Percentiles rank a stretch among this genome's conserved stretches.
These are phyloP conservation scores for Dasypogon diadema DNA, from an alignment of 2,888 invertebrate genomes.

Conservation along the genomic window DNA sequence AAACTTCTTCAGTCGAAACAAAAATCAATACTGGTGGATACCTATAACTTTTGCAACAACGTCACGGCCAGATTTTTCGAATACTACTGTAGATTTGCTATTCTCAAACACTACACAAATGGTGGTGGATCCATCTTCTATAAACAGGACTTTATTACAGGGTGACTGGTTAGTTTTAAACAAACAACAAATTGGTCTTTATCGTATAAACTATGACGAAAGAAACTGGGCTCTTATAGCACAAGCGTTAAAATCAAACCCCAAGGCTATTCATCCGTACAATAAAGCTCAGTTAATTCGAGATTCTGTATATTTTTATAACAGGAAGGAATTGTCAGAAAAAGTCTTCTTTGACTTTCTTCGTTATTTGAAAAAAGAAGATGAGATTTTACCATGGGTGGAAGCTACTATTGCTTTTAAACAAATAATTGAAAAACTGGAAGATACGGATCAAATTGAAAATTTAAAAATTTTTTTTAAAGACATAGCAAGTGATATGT, in stretches of 20 bases:
- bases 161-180: conserved; percentile 66
- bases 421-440: neutral
- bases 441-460: neutral
- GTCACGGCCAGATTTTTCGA: conserved; percentile 63
- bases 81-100: conserved; percentile 62
- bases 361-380: conserved; percentile 72
- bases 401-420: neutral
- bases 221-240: conserved; percentile 77
- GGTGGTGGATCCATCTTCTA: conserved; percentile 43
- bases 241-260: conserved; percentile 73
- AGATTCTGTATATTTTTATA: conserved; percentile 74
- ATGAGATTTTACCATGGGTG: conserved; percentile 76
- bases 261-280: conserved; percentile 77
- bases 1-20: neutral
- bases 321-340: conserved; percentile 68
- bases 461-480: neutral
- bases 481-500: neutral
- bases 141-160: conserved; percentile 42
- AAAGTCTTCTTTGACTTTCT: conserved; percentile 72
- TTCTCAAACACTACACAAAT: conserved; percentile 56
- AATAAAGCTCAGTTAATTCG: conserved; percentile 91
- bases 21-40: conserved; percentile 63
- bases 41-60: conserved; percentile 64
- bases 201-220: conserved; percentile 79
- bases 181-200: conserved; percentile 68